A percentile compares a stretch with the other conserved stretches of the same genome.
Conservation (phyloP, 2,113 vertebrate species). For the Podilymbus podiceps region DNA sequence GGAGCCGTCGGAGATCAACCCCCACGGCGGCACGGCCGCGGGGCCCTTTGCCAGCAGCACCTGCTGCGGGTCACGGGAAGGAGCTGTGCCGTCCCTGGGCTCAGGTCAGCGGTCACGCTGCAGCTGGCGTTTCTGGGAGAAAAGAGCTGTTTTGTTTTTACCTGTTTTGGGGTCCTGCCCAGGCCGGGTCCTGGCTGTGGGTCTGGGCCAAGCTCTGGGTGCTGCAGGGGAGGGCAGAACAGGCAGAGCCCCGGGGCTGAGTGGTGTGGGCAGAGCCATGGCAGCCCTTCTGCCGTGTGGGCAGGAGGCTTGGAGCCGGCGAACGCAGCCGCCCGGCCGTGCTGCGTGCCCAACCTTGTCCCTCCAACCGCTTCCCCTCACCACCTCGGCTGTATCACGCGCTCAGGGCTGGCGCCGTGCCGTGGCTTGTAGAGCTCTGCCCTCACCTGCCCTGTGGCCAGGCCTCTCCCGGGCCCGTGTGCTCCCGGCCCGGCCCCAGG, state of each 20-base stretch:
- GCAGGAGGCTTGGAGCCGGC: background rate
- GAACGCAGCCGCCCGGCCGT: fast-evolving
- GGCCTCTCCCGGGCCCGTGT: background rate
- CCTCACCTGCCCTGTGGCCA: background rate
- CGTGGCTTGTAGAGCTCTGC: background rate
- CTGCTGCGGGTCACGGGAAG: background rate
- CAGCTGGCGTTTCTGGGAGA: background rate
- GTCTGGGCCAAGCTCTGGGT: background rate
- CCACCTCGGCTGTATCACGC: fast-evolving
- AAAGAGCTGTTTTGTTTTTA: background rate
- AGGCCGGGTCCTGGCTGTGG: background rate
- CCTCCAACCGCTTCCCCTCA: background rate
- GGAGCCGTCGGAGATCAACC: background rate
- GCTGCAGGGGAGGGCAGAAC: background rate
- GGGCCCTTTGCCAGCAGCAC: background rate
- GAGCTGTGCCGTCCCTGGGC: background rate
- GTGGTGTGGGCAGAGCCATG: background rate
- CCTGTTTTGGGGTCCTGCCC: background rate
- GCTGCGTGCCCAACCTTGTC: background rate
- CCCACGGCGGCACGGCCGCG: fast-evolving
- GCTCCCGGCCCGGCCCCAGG: background rate
- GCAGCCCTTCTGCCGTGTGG: background rate
- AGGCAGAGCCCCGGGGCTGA: background rate
- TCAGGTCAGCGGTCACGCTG: fast-evolving
- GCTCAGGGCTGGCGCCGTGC: background rate